These are phyloP conservation scores for Pristiophorus japonicus DNA, from an alignment of 2,113 vertebrate species.

Conservation along the genomic window DNA sequence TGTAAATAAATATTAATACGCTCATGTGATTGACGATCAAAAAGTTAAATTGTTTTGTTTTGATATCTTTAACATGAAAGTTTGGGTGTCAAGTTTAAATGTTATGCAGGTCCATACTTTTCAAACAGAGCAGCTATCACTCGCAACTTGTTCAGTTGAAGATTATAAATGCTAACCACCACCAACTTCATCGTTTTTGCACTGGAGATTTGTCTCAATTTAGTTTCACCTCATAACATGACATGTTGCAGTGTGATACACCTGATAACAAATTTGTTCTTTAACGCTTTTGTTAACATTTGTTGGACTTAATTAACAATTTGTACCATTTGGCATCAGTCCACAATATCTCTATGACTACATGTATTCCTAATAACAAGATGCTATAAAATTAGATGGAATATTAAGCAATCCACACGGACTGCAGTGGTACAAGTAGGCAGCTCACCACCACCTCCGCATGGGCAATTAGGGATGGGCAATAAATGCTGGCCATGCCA, in stretches of 20 bases:
- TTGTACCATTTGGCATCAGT: background rate
- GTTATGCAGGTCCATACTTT: too few relatives aligned
- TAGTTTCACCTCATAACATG: background rate
- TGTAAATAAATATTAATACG: too few relatives aligned
- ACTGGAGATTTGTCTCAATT: background rate
- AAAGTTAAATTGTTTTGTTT: too few relatives aligned
- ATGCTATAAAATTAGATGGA: background rate
- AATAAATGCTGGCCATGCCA: too few relatives aligned
- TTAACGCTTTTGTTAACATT: too few relatives aligned
- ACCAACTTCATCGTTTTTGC: background rate
- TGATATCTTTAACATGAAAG: background rate
- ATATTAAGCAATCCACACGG: too few relatives aligned
- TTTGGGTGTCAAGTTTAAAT: background rate
- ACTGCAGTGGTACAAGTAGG: too few relatives aligned
- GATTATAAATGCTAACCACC: background rate
- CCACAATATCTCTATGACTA: background rate
- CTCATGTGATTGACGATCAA: too few relatives aligned
- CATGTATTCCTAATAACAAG: background rate
- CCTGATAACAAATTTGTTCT: background rate
- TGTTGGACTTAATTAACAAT: background rate
- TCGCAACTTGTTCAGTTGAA: background rate
- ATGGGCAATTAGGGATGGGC: too few relatives aligned
- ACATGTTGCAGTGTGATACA: background rate
- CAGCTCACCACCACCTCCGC: too few relatives aligned
- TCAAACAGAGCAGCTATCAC: background rate